Base-by-base conservation (phyloP, 2,797 vertebrate genomes). In the Helarctos malayanus region DNA sequence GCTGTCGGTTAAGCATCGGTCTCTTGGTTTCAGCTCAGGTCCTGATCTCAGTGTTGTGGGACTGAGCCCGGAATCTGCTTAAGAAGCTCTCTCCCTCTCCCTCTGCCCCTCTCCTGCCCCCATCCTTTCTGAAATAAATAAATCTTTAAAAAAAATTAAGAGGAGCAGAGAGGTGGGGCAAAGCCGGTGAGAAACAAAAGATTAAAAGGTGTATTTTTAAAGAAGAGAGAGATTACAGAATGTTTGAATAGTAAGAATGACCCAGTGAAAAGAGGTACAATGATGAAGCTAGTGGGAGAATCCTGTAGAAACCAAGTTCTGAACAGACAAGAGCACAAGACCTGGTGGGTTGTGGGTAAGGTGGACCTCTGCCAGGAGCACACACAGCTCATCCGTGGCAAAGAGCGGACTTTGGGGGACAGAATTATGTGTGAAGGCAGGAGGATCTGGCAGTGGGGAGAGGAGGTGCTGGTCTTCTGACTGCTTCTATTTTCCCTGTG, bases 131-230 rank as follows among this genome's bases (percentile, higher is more conserved):
- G 35, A n/a, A 68, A 68, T 68, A 68, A 68, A 35, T 35, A 19
- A 68, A 68, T 68, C 32, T 68, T 35, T 2, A n/a, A n/a, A n/a
- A 65, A 56, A 56, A 18, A 65, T 68, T 85, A 92, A 92, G 56
- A 93, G 18, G 38, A 63, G 86, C 59, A 93, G 75, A 94, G 35
- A 79, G 8, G 59, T 32, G 15, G 4, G 21, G 25, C n/a, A 87
- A 95, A 90, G 16, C 76, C 41, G 29, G 45, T 83, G 16, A 18
- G 29, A 89, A 54, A 73, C 41, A 80, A 59, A 71, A 65, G 75
- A 83, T 47, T 29, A 79, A 63, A 21, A 32, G 19, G 7, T 32
- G 3, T 16, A 18, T 71, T 79, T 89, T 81, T 69, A 35, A 45
- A 86, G 69, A 94, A 68, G 18, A 12, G 79, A 76, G 59, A 13